A percentile compares a stretch with the other conserved stretches of the same genome.
These are phyloP conservation scores for Artibeus jamaicensis DNA, from an alignment of 2,797 vertebrate species.

Conservation along the genomic window DNA sequence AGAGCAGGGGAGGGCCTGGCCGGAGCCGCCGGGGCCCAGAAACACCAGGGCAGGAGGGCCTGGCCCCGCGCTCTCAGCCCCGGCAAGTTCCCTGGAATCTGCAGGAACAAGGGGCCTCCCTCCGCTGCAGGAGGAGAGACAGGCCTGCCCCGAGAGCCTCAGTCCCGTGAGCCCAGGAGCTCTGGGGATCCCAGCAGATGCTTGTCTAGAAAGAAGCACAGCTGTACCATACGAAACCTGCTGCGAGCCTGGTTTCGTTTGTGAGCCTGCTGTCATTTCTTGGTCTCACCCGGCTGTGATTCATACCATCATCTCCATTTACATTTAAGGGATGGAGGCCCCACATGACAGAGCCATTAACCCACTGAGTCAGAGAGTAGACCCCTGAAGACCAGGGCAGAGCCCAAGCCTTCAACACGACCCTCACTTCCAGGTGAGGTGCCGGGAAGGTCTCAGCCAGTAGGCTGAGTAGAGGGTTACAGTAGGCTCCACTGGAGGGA, in stretches of 20 bases:
- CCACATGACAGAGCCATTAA: background rate
- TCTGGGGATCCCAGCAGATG: background rate
- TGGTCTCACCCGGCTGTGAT: background rate
- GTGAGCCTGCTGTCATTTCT: background rate
- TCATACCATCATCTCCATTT: background rate
- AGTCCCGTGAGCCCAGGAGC: background rate
- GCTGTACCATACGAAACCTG: background rate
- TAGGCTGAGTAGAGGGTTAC: background rate
- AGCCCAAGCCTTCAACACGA: background rate
- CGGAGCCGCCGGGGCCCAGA: background rate
- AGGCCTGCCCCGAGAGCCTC: background rate
- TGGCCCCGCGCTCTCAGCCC: background rate
- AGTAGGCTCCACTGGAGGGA: background rate
- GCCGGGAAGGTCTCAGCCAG: background rate
- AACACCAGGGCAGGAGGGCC: rapidly evolving
- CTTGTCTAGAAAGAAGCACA: background rate
- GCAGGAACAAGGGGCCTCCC: background rate
- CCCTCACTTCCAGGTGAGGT: rapidly evolving
- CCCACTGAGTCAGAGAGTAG: background rate
- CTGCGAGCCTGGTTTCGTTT: too few relatives aligned
- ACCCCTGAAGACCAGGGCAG: background rate
- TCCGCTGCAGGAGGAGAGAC: background rate
- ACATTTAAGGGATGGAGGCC: background rate
- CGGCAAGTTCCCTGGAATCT: background rate
- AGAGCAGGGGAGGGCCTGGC: too few relatives aligned